Evolutionary conservation across 2,888 invertebrate species (phyloP), one percentile per base, ranked within the genome.

Genomic region (Melikaiella ostensackeni): DNA sequence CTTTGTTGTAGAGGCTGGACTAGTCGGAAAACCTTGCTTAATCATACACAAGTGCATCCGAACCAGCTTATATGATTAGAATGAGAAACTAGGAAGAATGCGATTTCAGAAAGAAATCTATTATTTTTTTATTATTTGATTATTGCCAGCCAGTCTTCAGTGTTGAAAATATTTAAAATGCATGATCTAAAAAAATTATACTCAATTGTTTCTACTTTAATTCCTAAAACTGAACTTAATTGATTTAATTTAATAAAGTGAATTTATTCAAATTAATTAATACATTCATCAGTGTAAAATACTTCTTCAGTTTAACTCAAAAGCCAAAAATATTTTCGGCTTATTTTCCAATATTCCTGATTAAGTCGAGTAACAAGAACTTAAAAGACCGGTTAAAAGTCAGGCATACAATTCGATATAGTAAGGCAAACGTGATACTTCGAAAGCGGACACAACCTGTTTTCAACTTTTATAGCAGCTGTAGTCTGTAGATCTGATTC

Each of bases 1-100:
- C 50, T 50, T 50, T 70, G 50, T 70, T 30, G 30, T 50, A 50
- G 50, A 70, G 30, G 50, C 27, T 50, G n/a, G n/a, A 33, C 27
- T n/a, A 50, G 27, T n/a, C 30, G 70, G 70, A 70, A 70, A 50
- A 50, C 50, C 30, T 70, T 70, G n/a, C 46, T 70, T 70, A n/a
- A 19, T 70, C 19, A n/a, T 2, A 70, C 30, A 70, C 70, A 24
- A 46, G n/a, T n/a, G 2, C 27, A 46, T 30, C 19, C 38, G 1
- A 64, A 64, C 57, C 24, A 27, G 16, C 27, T 27, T 16, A 13
- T 11, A 6, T 16, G 16, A 50, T 50, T 70, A 11, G 19, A 50
- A 2, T 33, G 30, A 70, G 19, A 50, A n/a, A 46, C 19, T 46
- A 6, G 24, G 19, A 66, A 50, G 4, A 46, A 66, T 27, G 30